Evolutionary conservation across 2,888 invertebrate genomes (phyloP), one percentile per base, ranked within the genome.

Genomic region (Heliothis peltigera): DNA sequence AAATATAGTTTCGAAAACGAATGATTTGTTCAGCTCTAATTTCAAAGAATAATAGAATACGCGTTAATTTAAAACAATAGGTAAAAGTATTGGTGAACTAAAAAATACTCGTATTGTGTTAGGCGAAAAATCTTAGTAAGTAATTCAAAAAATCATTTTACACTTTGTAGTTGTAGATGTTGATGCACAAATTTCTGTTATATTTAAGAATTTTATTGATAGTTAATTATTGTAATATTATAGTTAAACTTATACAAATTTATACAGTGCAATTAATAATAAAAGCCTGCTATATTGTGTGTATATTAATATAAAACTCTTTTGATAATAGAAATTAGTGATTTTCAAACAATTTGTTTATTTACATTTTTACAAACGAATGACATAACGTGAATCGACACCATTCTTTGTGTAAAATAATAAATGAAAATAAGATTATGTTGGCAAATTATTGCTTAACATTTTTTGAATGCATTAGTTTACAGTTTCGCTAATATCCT

Each of bases 161-260:
- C 93, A 93, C 92, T 90, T 80, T 71, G 91, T 93, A 94, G 92
- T 64, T 61, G 90, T 93, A 94, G 94, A 85, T 88, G 93, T 94
- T 93, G 86, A 85, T 90, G 93, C 94, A 93, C 94, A 90, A 87
- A 84, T 82, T 90, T 92, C 66, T 88, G 90, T 92, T 92, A 87
- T 53, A 72, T 56, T 48, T 84, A 83, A 86, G 82, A 84, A 75
- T 79, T 85, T 86, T 83, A 81, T 79, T 75, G 32, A 77, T 80
- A 80, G 80, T 80, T 80, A 77, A 72, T 68, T 76, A 84, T 83
- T 85, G 70, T 83, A 82, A 81, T 83, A 78, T 77, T 83, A 84
- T 85, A 87, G 75, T 63, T 81, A 75, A 77, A 67, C 58, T 75
- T 81, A 76, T 80, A 81, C 76, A 81, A 81, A 75, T 76, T 78